Evolutionary conservation across 2,797 vertebrate species (phyloP).

Genomic region (Botia kubotai): DNA sequence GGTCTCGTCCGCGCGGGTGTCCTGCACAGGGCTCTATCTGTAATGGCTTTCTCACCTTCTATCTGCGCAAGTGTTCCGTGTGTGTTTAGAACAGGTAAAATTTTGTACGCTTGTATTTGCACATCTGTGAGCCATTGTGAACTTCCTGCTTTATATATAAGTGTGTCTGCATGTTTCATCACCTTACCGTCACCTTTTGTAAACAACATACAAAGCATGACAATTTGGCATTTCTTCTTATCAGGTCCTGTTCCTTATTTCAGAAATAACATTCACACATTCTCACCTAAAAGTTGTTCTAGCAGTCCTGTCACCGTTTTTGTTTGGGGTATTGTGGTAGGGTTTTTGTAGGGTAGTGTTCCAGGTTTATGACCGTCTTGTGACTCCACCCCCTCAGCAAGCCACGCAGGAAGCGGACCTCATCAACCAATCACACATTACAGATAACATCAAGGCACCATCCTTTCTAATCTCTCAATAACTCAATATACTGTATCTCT

Average conservation of each 20-base stretch:
- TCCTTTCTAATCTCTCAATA: constrained; percentile 10
- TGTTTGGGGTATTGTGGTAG: too few relatives aligned
- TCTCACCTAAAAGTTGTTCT: not conserved
- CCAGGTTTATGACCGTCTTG: not conserved
- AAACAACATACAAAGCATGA: not conserved
- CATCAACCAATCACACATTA: constrained; percentile 23
- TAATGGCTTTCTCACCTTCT: constrained; percentile 68
- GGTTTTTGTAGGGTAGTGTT: not conserved
- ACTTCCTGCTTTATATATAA: not conserved
- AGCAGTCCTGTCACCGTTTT: too few relatives aligned
- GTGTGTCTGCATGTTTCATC: not conserved
- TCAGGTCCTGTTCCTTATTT: not conserved
- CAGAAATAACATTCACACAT: not conserved
- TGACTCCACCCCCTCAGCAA: not conserved
- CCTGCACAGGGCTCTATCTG: constrained; percentile 64
- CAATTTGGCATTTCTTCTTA: not conserved
- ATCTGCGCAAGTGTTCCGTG: constrained; percentile 61
- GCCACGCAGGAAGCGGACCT: not conserved
- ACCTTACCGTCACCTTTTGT: not conserved
- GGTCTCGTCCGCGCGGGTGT: constrained; percentile 60
- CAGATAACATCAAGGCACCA: constrained; percentile 14
- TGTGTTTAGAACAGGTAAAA: constrained; percentile 45
- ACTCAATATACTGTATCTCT: constrained; percentile 15
- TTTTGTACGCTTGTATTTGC: constrained; percentile 11
- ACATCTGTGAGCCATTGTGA: constrained; percentile 5